Evolutionary conservation across 1,140 invertebrate genomes (phyloP).

Genomic region (Thaumetopoea pityocampa): DNA sequence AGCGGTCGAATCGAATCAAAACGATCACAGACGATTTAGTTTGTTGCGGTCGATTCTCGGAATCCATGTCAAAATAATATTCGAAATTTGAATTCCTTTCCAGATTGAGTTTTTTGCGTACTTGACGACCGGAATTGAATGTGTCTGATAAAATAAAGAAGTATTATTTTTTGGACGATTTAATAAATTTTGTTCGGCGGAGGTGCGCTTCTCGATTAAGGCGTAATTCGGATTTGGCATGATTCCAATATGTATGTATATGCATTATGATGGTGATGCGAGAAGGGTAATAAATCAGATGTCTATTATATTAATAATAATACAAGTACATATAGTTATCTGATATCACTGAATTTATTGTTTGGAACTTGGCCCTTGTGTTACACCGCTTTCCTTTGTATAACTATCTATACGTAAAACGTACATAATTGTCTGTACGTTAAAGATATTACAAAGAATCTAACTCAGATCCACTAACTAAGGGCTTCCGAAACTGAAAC

Average conservation of each 20-base stretch:
- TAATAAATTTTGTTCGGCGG: conserved; percentile 7
- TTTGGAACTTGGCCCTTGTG: too few relatives aligned
- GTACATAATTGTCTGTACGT: too few relatives aligned
- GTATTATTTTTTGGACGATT: conserved; percentile 1
- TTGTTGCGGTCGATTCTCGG: conserved; percentile 18
- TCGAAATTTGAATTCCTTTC: conserved; percentile 8
- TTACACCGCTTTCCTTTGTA: too few relatives aligned
- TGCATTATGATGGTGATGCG: conserved; percentile 9
- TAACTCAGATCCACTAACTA: too few relatives aligned
- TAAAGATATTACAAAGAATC: too few relatives aligned
- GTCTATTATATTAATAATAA: neutral
- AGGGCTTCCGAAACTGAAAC: too few relatives aligned
- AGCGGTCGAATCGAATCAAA: conserved; percentile 25
- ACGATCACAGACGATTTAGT: conserved; percentile 18
- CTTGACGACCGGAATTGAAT: conserved; percentile 8
- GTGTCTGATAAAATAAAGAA: conserved; percentile 4
- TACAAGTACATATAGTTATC: neutral
- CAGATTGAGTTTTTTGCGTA: conserved; percentile 12
- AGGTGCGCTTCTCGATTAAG: neutral
- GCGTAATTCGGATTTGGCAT: conserved; percentile 9
- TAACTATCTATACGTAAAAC: too few relatives aligned
- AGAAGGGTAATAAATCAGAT: conserved; percentile 8
- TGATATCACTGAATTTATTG: neutral
- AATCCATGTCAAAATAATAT: conserved; percentile 19
- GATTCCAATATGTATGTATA: conserved; percentile 8